Conservation (phyloP, 2,888 invertebrate species). For the Agonum fuliginosum region DNA sequence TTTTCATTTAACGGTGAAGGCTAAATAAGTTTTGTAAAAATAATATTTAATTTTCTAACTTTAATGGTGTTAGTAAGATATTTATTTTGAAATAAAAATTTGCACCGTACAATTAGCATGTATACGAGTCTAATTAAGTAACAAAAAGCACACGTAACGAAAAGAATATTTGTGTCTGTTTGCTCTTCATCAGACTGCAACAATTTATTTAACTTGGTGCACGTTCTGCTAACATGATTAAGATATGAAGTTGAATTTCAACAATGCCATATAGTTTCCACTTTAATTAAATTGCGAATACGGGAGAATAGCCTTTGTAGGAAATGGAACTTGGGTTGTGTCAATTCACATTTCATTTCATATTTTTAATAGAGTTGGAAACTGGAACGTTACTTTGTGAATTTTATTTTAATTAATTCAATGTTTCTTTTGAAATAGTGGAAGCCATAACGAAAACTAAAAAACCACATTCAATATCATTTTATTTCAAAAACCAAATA, state of each 20-base stretch:
- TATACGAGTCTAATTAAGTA: background rate
- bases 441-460: too few species aligned
- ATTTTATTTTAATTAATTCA: background rate
- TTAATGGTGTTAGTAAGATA: background rate
- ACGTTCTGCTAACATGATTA: background rate
- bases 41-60: background rate
- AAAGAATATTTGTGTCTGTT: background rate
- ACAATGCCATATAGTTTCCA: background rate
- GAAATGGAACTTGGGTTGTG: background rate
- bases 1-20: too few species aligned
- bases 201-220: background rate
- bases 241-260: constrained; percentile 2
- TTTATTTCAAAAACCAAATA: too few species aligned
- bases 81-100: background rate
- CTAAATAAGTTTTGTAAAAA: too few species aligned
- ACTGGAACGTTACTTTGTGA: background rate
- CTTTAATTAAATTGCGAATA: background rate
- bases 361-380: background rate
- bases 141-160: background rate
- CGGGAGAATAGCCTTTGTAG: background rate
- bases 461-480: too few species aligned
- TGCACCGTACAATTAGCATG: background rate
- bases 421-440: too few species aligned
- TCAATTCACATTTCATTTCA: background rate
- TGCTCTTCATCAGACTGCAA: background rate